Evolutionary conservation across 2,113 vertebrate species (phyloP).

Genomic region (Xiphophorus maculatus): DNA sequence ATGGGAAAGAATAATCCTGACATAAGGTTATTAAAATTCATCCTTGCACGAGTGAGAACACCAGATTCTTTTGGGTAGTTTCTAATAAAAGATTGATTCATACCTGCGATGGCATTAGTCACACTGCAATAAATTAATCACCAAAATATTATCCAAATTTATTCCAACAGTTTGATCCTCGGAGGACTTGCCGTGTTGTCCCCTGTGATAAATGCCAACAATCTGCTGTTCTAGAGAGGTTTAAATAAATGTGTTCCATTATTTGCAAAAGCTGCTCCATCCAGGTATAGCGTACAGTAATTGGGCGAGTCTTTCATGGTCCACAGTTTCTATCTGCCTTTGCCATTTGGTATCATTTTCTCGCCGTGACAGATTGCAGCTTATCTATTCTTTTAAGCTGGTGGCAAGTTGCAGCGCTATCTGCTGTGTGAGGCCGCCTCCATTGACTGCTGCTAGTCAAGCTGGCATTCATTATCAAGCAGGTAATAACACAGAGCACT

Average conservation of each 20-base stretch:
- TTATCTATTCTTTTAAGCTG: slow-evolving; percentile 51
- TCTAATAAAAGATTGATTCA: neutral
- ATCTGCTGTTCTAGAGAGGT: slow-evolving; percentile 14
- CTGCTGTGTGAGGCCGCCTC: slow-evolving; percentile 37
- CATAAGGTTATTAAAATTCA: neutral
- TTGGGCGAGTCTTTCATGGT: slow-evolving; percentile 14
- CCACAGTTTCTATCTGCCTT: slow-evolving; percentile 13
- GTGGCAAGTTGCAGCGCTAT: slow-evolving; percentile 45
- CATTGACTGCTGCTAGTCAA: slow-evolving; percentile 64
- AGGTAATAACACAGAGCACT: slow-evolving; percentile 74
- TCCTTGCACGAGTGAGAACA: neutral
- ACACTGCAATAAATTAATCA: neutral
- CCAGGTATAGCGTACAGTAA: slow-evolving; percentile 12
- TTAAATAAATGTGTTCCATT: slow-evolving; percentile 40
- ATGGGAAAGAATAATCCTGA: neutral
- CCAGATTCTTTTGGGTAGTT: neutral
- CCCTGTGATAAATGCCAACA: slow-evolving; percentile 7
- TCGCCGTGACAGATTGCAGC: slow-evolving; percentile 22
- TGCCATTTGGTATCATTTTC: slow-evolving; percentile 33
- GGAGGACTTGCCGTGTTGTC: slow-evolving; percentile 10
- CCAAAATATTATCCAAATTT: neutral
- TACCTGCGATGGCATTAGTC: neutral
- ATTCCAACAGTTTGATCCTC: neutral
- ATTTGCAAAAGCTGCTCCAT: slow-evolving; percentile 35
- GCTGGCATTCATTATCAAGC: slow-evolving; percentile 74